Evolutionary conservation across 2,113 vertebrate species (phyloP), one percentile per base, ranked within the genome.

Genomic region (Zingel zingel): DNA sequence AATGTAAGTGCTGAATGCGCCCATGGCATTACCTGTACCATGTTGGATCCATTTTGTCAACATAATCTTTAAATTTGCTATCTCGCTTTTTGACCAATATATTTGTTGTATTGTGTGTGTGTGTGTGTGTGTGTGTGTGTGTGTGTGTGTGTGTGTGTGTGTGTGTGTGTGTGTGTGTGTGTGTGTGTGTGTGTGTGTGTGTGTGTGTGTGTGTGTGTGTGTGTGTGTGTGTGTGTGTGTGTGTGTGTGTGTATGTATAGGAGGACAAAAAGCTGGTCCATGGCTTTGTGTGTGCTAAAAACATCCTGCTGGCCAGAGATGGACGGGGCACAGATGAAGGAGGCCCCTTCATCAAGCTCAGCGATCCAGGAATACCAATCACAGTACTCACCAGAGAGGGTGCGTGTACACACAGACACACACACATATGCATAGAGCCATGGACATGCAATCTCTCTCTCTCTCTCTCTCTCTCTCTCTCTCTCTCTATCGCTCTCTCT

Each of bases 211-310:
- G 47, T 82, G 48, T 78, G 10, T 83, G 43, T 83, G 15, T 83
- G 4, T 82, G 48, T 78, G 11, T 80, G 43, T 83, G 15, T 84
- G 4, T 80, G 48, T 76, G 10, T 83, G 43, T 83, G 15, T 27
- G 7, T 59, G 27, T 78, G 59, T 82, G 4, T 81, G 47, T 85
- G 15, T 82, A 23, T 87, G 56, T 90, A 54, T 53, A 99, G 98
- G 98, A 99, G 92, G 98, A 99, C 85, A 99, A 99, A 93, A 97
- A 97, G 91, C 92, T 99, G 86, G 97, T 99, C 30, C 98, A 99
- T 3, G 98, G 98, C 6, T 99, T 97, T 0, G 97, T 99, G 68
- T 98, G 98, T 78, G 96, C 98, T 3, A 99, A 99, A 89, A 99
- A 99, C 89, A 97, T 99, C 82, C 93, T 99, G 0, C 84, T 99